Evolutionary conservation across 2,888 invertebrate species (phyloP), one percentile per base, ranked within the genome.

Genomic region (Tiliacea aurago): DNA sequence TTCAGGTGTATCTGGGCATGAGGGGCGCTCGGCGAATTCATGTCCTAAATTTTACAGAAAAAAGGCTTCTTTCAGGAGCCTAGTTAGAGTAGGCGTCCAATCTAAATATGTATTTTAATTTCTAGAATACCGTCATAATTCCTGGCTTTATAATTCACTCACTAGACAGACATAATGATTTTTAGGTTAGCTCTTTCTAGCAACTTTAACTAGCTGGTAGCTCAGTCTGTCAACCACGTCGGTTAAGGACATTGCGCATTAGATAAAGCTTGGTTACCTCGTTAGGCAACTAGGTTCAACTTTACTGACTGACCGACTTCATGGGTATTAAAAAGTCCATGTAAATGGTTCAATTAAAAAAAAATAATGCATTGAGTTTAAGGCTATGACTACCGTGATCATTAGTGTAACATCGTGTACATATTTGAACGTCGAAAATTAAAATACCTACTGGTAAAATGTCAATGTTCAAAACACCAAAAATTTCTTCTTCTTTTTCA

Each of bases 1-100:
- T 79, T 70, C 51, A 58, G 58, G 53, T 76, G 53, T 76, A 43
- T 73, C 15, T 28, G 28, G 59, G 41, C 55, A 73, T 49, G 65
- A 61, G 28, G 41, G 43, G 43, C 13, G 51, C 70, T 63, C 9
- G 9, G 63, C 4, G 9, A 49, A 73, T 37, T 58, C 5, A 41
- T 53, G 5, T 51, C 2, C 18, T 4, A 41, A n/a, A 43, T 47
- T 51, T 56, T 4, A 1, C 23, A 43, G 13, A 51, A 6, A 69
- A 7, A 7, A 33, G 13, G n/a, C 11, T 41, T 20, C 23, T 64
- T 61, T 43, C 9, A 66, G 41, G 13, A 37, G 23, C 20, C 20
- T 9, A 9, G 18, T 23, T 37, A 1, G 3, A 20, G 4, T 15
- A 15, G 45, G 23, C n/a, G 4, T 37, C 20, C 5, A n/a, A 45